A percentile compares a stretch with the other conserved stretches of the same genome.
phyloP scores from a whole-genome alignment of 1,140 invertebrate genomes.

The Eufriesea mexicana region DNA sequence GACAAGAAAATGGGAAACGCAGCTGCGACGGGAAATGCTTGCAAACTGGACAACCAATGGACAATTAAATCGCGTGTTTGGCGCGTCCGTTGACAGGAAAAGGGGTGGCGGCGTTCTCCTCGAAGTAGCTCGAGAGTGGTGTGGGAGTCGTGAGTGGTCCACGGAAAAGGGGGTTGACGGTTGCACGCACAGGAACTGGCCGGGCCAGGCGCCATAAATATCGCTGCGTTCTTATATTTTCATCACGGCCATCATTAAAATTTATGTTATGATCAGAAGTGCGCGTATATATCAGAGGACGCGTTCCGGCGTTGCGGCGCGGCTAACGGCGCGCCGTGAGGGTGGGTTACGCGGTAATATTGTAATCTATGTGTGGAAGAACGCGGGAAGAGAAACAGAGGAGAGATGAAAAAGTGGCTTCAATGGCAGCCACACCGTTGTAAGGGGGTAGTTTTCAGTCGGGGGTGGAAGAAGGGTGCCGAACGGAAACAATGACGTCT shows the following conservation, averaged over 20 bases:
- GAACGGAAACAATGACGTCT: conserved; percentile 81
- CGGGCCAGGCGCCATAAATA: conserved; percentile 79
- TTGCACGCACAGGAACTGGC: conserved; percentile 61
- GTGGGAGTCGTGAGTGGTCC: conserved; percentile 38
- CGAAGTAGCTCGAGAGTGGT: conserved; percentile 21
- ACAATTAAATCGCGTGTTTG: conserved; percentile 37
- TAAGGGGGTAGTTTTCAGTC: conserved; percentile 78
- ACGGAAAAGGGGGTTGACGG: conserved; percentile 31
- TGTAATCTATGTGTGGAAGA: conserved; percentile 82
- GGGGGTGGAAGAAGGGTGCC: conserved; percentile 70
- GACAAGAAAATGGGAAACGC: not conserved
- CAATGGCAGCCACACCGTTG: conserved; percentile 74
- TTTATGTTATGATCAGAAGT: conserved; percentile 82
- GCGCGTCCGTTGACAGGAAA: not conserved
- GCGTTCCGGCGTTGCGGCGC: conserved; percentile 55
- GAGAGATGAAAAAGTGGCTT: conserved; percentile 80
- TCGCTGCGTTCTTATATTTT: conserved; percentile 82
- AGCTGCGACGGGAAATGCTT: too few species aligned
- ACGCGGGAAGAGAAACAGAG: conserved; percentile 76
- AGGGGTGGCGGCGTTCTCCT: conserved; percentile 8
- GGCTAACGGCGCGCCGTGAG: conserved; percentile 43
- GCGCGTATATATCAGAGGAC: conserved; percentile 77
- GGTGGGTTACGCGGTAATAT: conserved; percentile 77
- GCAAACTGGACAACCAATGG: not conserved
- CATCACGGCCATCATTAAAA: conserved; percentile 82